phyloP scores from a whole-genome alignment of 2,888 invertebrate species.

The Pegoplata infirma region DNA sequence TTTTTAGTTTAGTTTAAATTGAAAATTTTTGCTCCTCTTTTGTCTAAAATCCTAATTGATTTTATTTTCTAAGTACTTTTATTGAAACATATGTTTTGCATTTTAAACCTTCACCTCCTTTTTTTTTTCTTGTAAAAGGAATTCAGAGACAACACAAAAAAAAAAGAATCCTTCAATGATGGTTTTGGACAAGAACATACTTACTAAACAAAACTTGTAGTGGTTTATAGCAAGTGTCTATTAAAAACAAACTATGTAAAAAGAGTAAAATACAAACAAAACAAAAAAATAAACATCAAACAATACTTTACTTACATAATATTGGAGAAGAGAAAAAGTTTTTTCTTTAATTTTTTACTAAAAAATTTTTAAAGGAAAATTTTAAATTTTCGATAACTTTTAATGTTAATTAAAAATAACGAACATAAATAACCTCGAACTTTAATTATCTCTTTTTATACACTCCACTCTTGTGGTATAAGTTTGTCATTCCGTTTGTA shows the following conservation, averaged over 20 bases:
- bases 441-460: too few species aligned
- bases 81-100: slow-evolving; percentile 21
- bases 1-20: background rate
- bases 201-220: background rate
- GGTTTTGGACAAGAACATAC: background rate
- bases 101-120: slow-evolving; percentile 10
- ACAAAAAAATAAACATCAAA: slow-evolving; percentile 30
- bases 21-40: background rate
- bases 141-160: too few species aligned
- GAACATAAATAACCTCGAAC: too few species aligned
- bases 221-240: slow-evolving; percentile 21
- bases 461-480: too few species aligned
- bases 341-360: too few species aligned
- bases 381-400: too few species aligned
- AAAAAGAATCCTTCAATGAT: background rate
- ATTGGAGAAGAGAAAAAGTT: background rate
- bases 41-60: slow-evolving; percentile 1
- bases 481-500: too few species aligned
- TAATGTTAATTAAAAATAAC: too few species aligned
- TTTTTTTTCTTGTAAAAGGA: too few species aligned
- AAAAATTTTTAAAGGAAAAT: too few species aligned
- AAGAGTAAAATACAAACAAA: slow-evolving; percentile 12
- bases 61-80: background rate
- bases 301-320: background rate
- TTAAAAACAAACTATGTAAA: slow-evolving; percentile 10